phyloP scores from a whole-genome alignment of 53 echinoderm and acorn worm species.

The Temnopleurus reevesii region DNA sequence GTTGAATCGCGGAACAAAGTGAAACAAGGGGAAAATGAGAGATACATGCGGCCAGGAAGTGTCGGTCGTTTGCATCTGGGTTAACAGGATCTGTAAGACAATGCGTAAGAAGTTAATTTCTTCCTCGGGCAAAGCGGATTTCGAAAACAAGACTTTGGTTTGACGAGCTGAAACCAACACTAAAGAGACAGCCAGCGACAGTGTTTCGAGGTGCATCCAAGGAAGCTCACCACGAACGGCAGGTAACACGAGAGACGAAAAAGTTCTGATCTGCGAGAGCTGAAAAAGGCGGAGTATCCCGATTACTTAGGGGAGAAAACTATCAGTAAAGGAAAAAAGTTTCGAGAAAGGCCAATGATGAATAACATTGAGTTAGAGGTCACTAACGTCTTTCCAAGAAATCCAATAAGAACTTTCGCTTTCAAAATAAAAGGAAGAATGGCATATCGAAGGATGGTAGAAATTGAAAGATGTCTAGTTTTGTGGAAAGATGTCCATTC shows the following conservation, averaged over 20 bases:
- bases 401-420: background rate
- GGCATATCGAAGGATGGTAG: background rate
- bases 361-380: background rate
- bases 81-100: conserved; percentile 58
- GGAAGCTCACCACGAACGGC: background rate
- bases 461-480: background rate
- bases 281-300: background rate
- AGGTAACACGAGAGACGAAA: background rate
- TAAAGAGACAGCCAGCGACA: conserved; percentile 4
- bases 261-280: background rate
- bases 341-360: background rate
- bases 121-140: conserved; percentile 60
- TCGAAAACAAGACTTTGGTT: conserved; percentile 35
- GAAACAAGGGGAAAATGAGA: conserved; percentile 24
- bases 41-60: conserved; percentile 48
- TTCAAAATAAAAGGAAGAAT: background rate
- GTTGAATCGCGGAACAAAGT: conserved; percentile 35
- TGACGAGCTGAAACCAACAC: conserved; percentile 28
- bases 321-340: background rate
- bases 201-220: background rate
- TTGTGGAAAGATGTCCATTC: background rate
- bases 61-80: conserved; percentile 58
- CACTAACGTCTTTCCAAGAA: background rate
- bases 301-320: background rate
- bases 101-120: conserved; percentile 62